A percentile compares a stretch with the other conserved stretches of the same genome.
Evolutionary conservation across 1,140 invertebrate genomes (phyloP).

Genomic region (Drosophila willistoni): DNA sequence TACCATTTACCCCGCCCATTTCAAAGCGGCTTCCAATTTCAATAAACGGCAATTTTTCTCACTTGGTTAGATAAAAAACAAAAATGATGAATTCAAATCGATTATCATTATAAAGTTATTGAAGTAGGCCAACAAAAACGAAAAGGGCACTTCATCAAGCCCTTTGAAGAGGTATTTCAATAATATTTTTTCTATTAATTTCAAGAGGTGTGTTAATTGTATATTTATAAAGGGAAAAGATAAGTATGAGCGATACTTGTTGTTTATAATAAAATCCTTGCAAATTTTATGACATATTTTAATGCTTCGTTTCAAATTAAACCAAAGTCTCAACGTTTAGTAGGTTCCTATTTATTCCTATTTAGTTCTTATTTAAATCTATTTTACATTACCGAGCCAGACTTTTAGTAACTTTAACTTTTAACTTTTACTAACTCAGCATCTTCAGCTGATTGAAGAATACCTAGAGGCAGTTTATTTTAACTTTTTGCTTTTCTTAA

Average conservation of each 20-base stretch:
- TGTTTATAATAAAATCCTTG: too few species aligned
- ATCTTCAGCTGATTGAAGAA: too few species aligned
- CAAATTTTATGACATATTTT: too few species aligned
- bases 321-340: too few species aligned
- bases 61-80: constrained; percentile 5
- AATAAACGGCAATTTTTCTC: constrained; percentile 9
- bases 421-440: too few species aligned
- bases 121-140: constrained; percentile 3
- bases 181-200: neutral
- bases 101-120: constrained; percentile 10
- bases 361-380: too few species aligned
- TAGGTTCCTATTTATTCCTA: too few species aligned
- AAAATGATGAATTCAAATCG: neutral
- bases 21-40: constrained; percentile 37
- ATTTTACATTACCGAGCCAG: too few species aligned
- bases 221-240: neutral
- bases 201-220: neutral
- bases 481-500: too few species aligned
- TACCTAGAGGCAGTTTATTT: too few species aligned
- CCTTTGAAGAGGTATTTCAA: neutral
- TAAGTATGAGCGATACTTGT: neutral
- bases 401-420: too few species aligned
- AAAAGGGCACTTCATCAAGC: neutral
- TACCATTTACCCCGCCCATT: constrained; percentile 26
- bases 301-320: too few species aligned